Evolutionary conservation across 2,888 invertebrate genomes (phyloP).

Genomic region (Brachypalpus laphriformis): DNA sequence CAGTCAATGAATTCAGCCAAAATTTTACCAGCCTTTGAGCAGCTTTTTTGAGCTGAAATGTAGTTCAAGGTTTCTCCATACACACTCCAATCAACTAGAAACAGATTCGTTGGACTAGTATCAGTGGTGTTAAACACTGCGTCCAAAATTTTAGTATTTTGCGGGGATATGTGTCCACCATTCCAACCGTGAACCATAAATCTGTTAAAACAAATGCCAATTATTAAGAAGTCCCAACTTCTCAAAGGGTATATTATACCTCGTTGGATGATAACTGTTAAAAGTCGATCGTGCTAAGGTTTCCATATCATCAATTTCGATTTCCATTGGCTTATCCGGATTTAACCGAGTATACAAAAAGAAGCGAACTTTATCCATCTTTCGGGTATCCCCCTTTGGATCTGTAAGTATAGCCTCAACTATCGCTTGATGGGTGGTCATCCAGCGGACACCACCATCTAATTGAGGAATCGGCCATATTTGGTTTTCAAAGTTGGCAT

Average conservation of each 20-base stretch:
- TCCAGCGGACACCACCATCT: conserved; percentile 21
- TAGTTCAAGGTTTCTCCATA: conserved; percentile 83
- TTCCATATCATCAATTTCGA: conserved; percentile 60
- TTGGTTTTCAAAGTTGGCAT: neutral
- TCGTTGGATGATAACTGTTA: conserved; percentile 76
- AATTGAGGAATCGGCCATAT: conserved; percentile 39
- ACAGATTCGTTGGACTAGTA: conserved; percentile 84
- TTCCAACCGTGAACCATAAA: conserved; percentile 84
- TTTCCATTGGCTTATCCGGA: conserved; percentile 75
- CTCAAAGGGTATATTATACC: no score
- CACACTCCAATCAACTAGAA: conserved; percentile 84
- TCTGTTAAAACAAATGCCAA: conserved; percentile 40
- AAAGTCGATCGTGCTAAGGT: conserved; percentile 75
- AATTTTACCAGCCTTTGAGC: conserved; percentile 73
- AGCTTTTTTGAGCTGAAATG: conserved; percentile 83
- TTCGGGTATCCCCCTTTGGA: neutral
- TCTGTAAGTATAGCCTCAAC: neutral
- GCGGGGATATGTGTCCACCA: conserved; percentile 83
- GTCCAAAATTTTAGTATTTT: conserved; percentile 60
- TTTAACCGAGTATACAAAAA: conserved; percentile 77
- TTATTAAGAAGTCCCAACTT: no score
- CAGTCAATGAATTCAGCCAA: conserved; percentile 77
- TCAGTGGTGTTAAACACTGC: conserved; percentile 84
- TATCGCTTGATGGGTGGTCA: conserved; percentile 32
- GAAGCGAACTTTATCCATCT: conserved; percentile 63